Base-by-base conservation (phyloP, 2,797 vertebrate species). In the Acanthiza pusilla region DNA sequence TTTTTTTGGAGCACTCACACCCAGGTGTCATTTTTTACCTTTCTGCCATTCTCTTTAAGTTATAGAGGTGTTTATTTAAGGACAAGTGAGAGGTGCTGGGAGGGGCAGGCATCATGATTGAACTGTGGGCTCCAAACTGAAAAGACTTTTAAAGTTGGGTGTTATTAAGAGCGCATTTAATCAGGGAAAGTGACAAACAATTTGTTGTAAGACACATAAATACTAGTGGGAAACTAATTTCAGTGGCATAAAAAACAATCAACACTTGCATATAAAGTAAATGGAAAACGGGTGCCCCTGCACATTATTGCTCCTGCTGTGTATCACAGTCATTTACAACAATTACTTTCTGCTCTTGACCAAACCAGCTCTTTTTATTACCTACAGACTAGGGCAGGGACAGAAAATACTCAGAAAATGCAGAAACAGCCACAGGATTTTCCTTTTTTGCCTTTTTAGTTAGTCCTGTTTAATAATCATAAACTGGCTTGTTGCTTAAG, bases 141-240 rank as follows among this genome's bases (percentile, higher is more conserved):
- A 92, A 96, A 92, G 88, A 96, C 91, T 96, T 91, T 82, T 95
- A 79, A 96, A 88, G 91, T 45, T 92, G 88, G n/a, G 42, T 94
- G 87, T 92, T 96, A 94, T 95, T 97, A 95, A 94, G 80, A 88
- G 83, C 30, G 2, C 62, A 71, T 93, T 97, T 97, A 97, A 97
- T 97, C 96, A 97, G 88, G 67, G 72, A 90, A 96, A 93, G 78
- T 95, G 96, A 96, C 94, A 97, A 96, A 96, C 91, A 96, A 75
- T 97, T 97, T 96, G 95, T 96, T 97, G 77, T 79, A 91, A 96
- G 94, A 89, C 74, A 89, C 85, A 96, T 89, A 97, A 96, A 97
- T 97, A 95, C 58, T 96, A 78, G 77, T 85, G 93, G 81, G 94
- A 96, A 97, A 94, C 78, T 96, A 93, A 97, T 96, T 94, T 89